Evolutionary conservation across 2,888 invertebrate species (phyloP).

Genomic region (Chesias legatella): DNA sequence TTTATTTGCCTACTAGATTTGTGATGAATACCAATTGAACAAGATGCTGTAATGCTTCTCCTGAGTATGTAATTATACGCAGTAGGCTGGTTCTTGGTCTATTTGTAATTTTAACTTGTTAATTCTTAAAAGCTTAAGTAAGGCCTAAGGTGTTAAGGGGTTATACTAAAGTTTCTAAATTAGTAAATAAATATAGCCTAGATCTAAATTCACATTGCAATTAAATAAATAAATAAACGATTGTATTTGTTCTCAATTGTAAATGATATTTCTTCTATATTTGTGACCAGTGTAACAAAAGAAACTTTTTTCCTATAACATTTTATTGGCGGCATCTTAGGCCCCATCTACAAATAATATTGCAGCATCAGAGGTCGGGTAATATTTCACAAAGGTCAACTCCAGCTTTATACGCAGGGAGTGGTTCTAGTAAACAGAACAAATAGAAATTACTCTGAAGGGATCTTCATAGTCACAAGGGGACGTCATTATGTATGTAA

Average conservation of each 20-base stretch:
- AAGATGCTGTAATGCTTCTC: not conserved
- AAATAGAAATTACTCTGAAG: slow-evolving; percentile 30
- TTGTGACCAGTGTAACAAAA: no score
- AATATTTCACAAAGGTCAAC: slow-evolving; percentile 25
- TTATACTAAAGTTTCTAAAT: no score
- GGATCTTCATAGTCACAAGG: slow-evolving; percentile 33
- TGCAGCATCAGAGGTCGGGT: slow-evolving; percentile 14
- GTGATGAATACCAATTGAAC: not conserved
- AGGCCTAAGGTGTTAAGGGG: no score
- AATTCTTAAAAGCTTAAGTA: no score
- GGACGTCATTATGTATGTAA: slow-evolving; percentile 49
- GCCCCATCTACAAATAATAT: slow-evolving; percentile 11
- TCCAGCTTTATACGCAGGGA: slow-evolving; percentile 21
- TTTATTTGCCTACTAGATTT: slow-evolving; percentile 7
- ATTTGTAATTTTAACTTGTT: no score
- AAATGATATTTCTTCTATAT: no score
- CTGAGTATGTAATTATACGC: no score
- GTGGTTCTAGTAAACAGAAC: slow-evolving; percentile 29
- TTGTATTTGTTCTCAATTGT: no score
- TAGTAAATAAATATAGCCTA: no score
- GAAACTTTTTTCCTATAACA: not conserved
- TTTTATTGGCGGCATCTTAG: slow-evolving; percentile 1
- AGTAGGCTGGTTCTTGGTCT: no score
- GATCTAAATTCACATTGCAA: no score
- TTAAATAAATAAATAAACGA: no score